Base-by-base conservation (phyloP, 2,113 vertebrate species). In the Salvelinus namaycush region DNA sequence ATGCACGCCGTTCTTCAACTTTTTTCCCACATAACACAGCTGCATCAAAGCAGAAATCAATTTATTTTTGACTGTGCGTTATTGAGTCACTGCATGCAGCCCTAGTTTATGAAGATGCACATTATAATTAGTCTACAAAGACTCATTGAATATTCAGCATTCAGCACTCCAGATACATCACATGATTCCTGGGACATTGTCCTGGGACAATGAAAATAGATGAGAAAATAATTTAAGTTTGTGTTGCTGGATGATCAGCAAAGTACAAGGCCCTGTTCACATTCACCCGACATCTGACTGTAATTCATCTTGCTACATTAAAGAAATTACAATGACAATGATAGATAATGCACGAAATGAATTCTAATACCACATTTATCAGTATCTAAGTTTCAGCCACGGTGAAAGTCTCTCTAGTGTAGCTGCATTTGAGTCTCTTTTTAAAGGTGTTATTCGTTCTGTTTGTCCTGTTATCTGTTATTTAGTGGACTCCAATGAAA, bases 81-180 rank as follows among this genome's bases (percentile, higher is more conserved):
- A 75, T 86, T 87, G 88, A 89, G 91, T 84, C 88, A 69, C 89
- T 13, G 26, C 87, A 82, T 88, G 81, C 22, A 83, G 87, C 86
- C 90, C 83, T 88, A 90, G 89, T 90, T 89, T 89, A 90, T 85
- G 80, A 88, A 90, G 82, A 87, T 80, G 87, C 87, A 86, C 84
- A 78, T 81, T 86, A 87, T 91, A 90, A 90, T 92, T 90, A 91
- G 84, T 87, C 82, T 87, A 86, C 88, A 90, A 89, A 89, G 85
- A 87, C 79, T 84, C 72, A 65, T 84, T 90, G 91, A 90, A 92
- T 91, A 92, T 91, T 90, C 89, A 92, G 79, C 79, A 81, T 87
- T 22, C 9, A 44, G 39, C 39, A 44, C 9, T 44, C 39, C 39
- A 44, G 39, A 44, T 44, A 44, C 39, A 44, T 44, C 72, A 84